Evolutionary conservation across 2,888 invertebrate species (phyloP).

Genomic region (Notocelia uddmanniana): DNA sequence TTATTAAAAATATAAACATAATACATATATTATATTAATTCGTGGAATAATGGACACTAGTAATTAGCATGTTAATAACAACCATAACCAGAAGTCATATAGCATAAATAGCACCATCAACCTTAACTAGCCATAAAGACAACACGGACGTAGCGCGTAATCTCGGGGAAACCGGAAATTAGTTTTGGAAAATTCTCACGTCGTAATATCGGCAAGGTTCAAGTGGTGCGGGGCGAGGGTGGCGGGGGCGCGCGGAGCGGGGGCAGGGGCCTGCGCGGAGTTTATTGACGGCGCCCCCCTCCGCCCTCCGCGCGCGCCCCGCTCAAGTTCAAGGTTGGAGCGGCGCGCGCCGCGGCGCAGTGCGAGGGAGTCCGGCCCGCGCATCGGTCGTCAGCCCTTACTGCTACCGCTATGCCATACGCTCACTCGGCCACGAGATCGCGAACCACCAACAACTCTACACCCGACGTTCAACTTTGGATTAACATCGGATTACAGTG

Average conservation of each 20-base stretch:
- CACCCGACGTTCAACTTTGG: slow-evolving; percentile 64
- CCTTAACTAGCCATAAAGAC: slow-evolving; percentile 14
- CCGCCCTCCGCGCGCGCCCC: slow-evolving; percentile 72
- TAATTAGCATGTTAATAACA: neutral
- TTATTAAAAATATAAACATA: neutral
- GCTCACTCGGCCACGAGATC: slow-evolving; percentile 74
- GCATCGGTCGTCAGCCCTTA: slow-evolving; percentile 85
- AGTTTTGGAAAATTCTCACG: slow-evolving; percentile 57
- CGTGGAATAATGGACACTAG: slow-evolving; percentile 1
- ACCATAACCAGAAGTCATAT: slow-evolving; percentile 3
- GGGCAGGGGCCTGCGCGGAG: slow-evolving; percentile 82
- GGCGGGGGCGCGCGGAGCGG: slow-evolving; percentile 63
- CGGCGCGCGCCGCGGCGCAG: slow-evolving; percentile 86
- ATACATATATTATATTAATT: no score
- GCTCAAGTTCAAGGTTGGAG: slow-evolving; percentile 87
- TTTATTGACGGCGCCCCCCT: slow-evolving; percentile 82
- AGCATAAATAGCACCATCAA: neutral
- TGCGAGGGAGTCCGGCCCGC: slow-evolving; percentile 86
- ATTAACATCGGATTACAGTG: slow-evolving; percentile 82
- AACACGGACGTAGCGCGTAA: slow-evolving; percentile 28
- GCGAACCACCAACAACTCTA: slow-evolving; percentile 64
- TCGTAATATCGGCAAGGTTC: slow-evolving; percentile 63
- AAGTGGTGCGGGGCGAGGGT: slow-evolving; percentile 57
- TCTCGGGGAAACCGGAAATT: slow-evolving; percentile 46
- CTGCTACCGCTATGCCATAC: slow-evolving; percentile 76